phyloP scores from a whole-genome alignment of 1,140 invertebrate species.

The Sitobion miscanthi region DNA sequence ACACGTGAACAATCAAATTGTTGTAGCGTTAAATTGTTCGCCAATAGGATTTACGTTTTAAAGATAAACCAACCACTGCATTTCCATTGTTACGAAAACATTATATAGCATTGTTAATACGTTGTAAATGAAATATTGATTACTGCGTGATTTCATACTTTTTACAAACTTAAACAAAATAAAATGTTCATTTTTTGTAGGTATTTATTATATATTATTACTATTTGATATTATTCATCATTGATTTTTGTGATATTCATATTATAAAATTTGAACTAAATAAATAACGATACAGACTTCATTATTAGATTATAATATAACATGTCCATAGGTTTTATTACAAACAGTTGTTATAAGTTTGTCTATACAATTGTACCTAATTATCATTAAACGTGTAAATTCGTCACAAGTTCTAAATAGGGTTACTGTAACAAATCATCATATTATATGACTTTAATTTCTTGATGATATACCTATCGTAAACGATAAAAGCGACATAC shows the following conservation, averaged over 20 bases:
- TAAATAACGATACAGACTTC: neutral
- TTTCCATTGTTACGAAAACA: neutral
- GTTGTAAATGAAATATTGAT: neutral
- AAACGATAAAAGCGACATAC: too few species aligned
- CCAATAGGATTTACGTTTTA: neutral
- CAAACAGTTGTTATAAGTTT: neutral
- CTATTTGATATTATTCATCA: neutral
- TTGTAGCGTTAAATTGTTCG: neutral
- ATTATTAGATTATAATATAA: neutral
- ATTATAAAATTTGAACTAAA: neutral
- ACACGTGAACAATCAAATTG: neutral
- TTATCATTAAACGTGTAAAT: neutral
- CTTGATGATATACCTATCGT: too few species aligned
- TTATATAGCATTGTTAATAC: too few species aligned
- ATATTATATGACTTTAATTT: too few species aligned
- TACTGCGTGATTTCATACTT: neutral
- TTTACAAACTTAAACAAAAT: neutral
- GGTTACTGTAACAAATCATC: too few species aligned
- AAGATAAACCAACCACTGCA: neutral
- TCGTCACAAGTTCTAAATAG: too few species aligned
- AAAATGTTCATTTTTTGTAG: neutral
- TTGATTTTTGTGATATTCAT: neutral
- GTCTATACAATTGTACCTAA: neutral
- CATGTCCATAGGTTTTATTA: neutral
- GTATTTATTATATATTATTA: too few species aligned